These are phyloP conservation scores for Scolanthus callimorphus DNA, from an alignment of 92 coral and sea anemone species.

Conservation along the genomic window DNA sequence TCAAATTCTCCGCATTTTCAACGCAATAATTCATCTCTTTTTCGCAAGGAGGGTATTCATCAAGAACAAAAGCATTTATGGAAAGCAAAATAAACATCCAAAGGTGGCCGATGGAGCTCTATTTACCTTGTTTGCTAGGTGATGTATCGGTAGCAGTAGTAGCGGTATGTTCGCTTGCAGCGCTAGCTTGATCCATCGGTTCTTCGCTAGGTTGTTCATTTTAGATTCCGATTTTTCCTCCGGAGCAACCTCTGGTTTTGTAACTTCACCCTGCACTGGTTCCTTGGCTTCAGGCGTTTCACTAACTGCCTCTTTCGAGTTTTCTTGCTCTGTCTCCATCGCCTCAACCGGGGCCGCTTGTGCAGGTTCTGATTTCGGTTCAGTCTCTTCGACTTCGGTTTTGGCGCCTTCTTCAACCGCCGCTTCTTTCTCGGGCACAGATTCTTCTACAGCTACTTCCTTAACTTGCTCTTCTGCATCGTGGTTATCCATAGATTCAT, in stretches of 20 bases:
- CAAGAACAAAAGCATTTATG: too few relatives aligned
- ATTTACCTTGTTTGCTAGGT: too few relatives aligned
- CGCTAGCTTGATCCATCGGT: conserved; percentile 23
- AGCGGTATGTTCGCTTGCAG: neutral
- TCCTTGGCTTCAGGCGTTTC: neutral
- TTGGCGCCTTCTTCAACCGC: neutral
- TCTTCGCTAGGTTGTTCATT: conserved; percentile 4
- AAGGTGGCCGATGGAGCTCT: too few relatives aligned
- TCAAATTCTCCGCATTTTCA: too few relatives aligned
- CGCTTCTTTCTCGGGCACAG: neutral
- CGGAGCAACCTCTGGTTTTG: conserved; percentile 2
- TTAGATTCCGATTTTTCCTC: conserved; percentile 9
- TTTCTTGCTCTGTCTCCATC: neutral
- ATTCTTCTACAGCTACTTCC: conserved; percentile 7
- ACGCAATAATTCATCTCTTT: too few relatives aligned
- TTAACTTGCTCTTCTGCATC: conserved; percentile 23
- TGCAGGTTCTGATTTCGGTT: neutral
- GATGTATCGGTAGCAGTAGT: neutral
- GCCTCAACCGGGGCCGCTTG: conserved; percentile 4
- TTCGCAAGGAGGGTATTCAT: too few relatives aligned
- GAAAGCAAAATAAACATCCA: too few relatives aligned
- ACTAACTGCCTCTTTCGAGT: too few relatives aligned
- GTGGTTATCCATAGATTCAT: conserved; percentile 27
- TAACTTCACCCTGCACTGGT: neutral
- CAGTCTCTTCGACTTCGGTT: neutral